These are phyloP conservation scores for Cotesia chilonis DNA, from an alignment of 1,140 invertebrate genomes.

Conservation along the genomic window DNA sequence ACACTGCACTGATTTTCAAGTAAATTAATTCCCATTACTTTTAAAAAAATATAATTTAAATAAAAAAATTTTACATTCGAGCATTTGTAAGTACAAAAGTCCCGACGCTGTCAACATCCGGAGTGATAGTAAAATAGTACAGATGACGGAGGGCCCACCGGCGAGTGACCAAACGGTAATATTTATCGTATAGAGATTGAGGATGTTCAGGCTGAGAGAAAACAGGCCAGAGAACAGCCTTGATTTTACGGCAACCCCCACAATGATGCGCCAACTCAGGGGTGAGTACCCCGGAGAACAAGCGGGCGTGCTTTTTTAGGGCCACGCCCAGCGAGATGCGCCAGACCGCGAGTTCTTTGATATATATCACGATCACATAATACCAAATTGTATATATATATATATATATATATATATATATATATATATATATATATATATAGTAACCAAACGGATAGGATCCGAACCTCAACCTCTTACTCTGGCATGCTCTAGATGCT, in stretches of 20 bases:
- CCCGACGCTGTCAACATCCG: not conserved
- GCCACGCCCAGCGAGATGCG: conserved; percentile 35
- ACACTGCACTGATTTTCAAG: no score
- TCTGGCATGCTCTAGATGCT: no score
- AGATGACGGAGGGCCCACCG: not conserved
- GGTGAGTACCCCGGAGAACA: conserved; percentile 28
- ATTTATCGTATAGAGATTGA: not conserved
- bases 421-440: no score
- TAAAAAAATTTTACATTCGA: not conserved
- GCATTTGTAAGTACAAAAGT: not conserved
- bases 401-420: no score
- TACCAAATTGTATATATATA: no score
- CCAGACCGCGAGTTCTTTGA: not conserved
- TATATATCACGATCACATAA: no score
- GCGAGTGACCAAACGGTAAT: not conserved
- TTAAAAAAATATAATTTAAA: not conserved
- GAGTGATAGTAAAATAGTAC: conserved; percentile 9
- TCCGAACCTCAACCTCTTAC: no score
- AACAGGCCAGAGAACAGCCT: not conserved
- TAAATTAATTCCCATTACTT: no score
- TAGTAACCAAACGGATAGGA: no score
- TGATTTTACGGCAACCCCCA: conserved; percentile 1
- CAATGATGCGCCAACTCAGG: not conserved
- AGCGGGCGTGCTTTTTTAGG: conserved; percentile 34
- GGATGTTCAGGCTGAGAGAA: conserved; percentile 1